phyloP scores from a whole-genome alignment of 2,888 invertebrate species.

The Buathra laborator region DNA sequence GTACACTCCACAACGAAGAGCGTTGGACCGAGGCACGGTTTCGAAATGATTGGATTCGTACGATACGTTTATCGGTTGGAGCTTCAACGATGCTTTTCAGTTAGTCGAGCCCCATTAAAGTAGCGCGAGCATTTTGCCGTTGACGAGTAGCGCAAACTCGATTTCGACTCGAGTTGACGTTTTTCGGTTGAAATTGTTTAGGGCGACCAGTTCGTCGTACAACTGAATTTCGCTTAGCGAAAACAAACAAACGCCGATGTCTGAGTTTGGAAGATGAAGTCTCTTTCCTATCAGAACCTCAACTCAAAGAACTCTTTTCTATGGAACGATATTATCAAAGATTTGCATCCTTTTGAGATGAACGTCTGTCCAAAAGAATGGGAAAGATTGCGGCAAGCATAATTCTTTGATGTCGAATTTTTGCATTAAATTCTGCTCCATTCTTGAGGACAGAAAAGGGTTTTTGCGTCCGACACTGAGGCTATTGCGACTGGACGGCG shows the following conservation, averaged over 20 bases:
- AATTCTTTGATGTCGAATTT: background rate
- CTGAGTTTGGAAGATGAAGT: no score
- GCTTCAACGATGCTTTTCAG: slow-evolving; percentile 67
- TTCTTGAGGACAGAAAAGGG: background rate
- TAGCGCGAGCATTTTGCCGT: slow-evolving; percentile 57
- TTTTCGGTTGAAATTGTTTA: slow-evolving; percentile 4
- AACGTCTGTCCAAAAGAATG: background rate
- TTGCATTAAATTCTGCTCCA: background rate
- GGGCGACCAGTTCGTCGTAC: background rate
- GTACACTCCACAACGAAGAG: slow-evolving; percentile 35
- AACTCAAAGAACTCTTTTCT: no score
- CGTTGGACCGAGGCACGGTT: slow-evolving; percentile 56
- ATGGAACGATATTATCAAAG: no score
- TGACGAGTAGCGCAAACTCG: slow-evolving; percentile 45
- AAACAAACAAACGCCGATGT: no score
- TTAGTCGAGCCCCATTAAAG: slow-evolving; percentile 66
- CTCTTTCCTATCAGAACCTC: no score
- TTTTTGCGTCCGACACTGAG: background rate
- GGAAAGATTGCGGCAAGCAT: background rate
- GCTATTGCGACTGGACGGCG: background rate
- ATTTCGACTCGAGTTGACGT: slow-evolving; percentile 6
- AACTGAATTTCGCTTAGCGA: no score
- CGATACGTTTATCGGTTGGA: slow-evolving; percentile 61
- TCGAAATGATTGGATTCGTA: slow-evolving; percentile 68
- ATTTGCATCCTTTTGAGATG: background rate